Conservation (phyloP, 2,888 invertebrate species). For the Megaustenia siamemsis region DNA sequence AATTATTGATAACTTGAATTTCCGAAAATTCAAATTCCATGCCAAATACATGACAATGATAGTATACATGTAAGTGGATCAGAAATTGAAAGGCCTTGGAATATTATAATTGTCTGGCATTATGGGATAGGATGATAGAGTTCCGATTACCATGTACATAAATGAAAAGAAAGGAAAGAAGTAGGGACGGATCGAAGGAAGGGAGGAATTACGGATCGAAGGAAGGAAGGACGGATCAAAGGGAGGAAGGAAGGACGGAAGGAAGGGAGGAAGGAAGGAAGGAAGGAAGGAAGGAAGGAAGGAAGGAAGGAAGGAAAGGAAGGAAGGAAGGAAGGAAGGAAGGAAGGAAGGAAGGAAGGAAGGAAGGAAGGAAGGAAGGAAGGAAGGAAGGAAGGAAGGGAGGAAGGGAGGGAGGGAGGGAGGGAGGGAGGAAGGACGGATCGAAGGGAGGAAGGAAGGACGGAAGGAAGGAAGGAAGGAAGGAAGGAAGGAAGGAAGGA, state of each 20-base stretch:
- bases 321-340: background rate
- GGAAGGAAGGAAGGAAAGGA: background rate
- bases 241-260: background rate
- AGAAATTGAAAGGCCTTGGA: too few relatives aligned
- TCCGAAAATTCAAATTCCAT: too few relatives aligned
- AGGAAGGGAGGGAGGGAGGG: background rate
- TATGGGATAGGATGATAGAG: too few relatives aligned
- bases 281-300: background rate
- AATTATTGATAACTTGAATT: too few relatives aligned
- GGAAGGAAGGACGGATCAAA: background rate
- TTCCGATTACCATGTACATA: too few relatives aligned
- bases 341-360: background rate
- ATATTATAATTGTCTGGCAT: too few relatives aligned
- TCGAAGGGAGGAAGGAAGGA: background rate
- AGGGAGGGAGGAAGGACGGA: background rate
- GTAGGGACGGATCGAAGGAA: background rate
- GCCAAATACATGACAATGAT: too few relatives aligned
- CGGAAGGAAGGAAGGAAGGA: background rate
- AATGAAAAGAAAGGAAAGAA: too few relatives aligned
- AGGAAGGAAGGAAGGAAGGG: background rate
- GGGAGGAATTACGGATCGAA: background rate
- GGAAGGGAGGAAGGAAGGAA: background rate
- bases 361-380: too few relatives aligned
- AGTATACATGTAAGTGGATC: too few relatives aligned
- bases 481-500: background rate